Evolutionary conservation across 2,888 invertebrate species (phyloP).

Genomic region (Xanthorhoe designata): DNA sequence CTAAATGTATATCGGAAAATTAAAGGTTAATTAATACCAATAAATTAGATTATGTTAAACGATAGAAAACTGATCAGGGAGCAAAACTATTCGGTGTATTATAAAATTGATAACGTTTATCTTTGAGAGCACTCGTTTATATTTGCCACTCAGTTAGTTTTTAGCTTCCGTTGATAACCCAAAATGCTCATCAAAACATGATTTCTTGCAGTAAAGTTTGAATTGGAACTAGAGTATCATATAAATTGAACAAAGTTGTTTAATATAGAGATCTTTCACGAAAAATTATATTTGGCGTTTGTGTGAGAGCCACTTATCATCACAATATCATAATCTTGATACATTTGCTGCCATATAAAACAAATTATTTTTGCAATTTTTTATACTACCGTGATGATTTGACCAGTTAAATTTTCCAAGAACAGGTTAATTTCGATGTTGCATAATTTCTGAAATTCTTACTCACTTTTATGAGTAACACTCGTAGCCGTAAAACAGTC

Average conservation of each 20-base stretch:
- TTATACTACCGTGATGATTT: not conserved
- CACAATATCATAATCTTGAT: too few species aligned
- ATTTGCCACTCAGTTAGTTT: constrained; percentile 45
- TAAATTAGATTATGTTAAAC: not conserved
- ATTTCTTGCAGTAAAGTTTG: not conserved
- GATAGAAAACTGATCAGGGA: constrained; percentile 10
- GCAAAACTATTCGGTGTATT: constrained; percentile 32
- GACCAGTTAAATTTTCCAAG: constrained; percentile 2
- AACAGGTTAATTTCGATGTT: constrained; percentile 3
- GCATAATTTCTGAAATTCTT: not conserved
- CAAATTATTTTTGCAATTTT: not conserved
- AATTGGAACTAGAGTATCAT: not conserved
- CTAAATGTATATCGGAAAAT: constrained; percentile 1
- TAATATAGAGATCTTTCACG: not conserved
- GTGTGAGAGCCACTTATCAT: too few species aligned
- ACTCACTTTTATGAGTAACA: not conserved
- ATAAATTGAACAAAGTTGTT: not conserved
- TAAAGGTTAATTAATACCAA: not conserved
- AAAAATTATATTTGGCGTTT: not conserved
- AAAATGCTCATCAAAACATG: not conserved
- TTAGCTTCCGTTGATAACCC: constrained; percentile 40
- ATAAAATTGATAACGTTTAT: constrained; percentile 51
- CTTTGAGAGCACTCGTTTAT: constrained; percentile 49
- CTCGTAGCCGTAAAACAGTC: constrained; percentile 29
- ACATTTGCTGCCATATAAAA: not conserved